Evolutionary conservation across 2,113 vertebrate species (phyloP), one percentile per base, ranked within the genome.

Genomic region (Pteropus alecto): DNA sequence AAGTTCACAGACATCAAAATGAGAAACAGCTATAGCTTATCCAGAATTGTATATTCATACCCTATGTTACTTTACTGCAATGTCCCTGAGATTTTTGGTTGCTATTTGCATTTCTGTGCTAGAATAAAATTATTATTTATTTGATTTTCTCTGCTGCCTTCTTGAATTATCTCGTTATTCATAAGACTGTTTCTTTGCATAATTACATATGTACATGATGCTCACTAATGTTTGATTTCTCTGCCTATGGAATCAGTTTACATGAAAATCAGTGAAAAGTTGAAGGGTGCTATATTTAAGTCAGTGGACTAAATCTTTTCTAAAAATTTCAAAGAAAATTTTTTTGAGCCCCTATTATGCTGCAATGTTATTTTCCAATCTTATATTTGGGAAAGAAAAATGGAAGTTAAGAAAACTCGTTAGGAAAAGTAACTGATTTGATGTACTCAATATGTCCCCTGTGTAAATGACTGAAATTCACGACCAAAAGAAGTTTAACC

Each of bases 121-220:
- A 86, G 15, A 94, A 87, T 84, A 63, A 85, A 91, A 90, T 70
- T 87, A 95, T 95, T 88, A 88, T 86, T 81, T 84, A 90, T 58
- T 95, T 86, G 61, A 54, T 82, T 96, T 61, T 94, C 33, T 89
- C 73, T 93, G 24, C 41, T 94, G 67, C 87, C 54, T 94, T 96
- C 92, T 87, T 94, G 35, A 92, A 84, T 94, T 85, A 71, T 71
- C 83, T 97, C 35, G 16, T 73, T 90, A 87, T 76, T 85, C 93
- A 67, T 74, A 76, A 21, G 70, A 88, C 19, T 94, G 15, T 51
- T 86, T 51, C n/a, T 92, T 87, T 60, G 15, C 73, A 54, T 87
- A 77, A 82, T 35, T 73, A 68, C n/a, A 76, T 73, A 8, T 56
- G 41, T 54, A 89, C 65, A 70, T 87, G 81, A 85, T 70, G n/a